Base-by-base conservation (phyloP, 2,888 invertebrate species). In the Philopedon plagiatum region DNA sequence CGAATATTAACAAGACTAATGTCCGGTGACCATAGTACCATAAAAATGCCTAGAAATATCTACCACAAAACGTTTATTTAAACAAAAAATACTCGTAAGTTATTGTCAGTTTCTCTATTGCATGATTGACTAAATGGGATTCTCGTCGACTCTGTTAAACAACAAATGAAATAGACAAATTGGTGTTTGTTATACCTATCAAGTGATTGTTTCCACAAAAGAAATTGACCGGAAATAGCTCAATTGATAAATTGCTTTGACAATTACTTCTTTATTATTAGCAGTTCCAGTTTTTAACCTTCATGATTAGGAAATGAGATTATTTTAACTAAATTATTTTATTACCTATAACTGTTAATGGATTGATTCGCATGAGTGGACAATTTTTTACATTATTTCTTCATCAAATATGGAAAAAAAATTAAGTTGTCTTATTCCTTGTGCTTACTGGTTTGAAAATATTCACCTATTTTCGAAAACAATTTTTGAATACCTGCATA, bases 171-270 rank as follows among this genome's bases (percentile, higher is more conserved):
- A 69, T 63, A 64, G 37, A 58, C 37, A 66, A 71, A 71, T 71
- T 71, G 66, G 26, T 56, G 62, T 71, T 71, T 56, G 71, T 71
- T 71, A 66, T 71, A 56, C 60, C 65, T 61, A 71, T 71, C 65
- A 71, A 67, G 61, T n/a, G 60, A 65, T 65, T 71, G 66, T 58
- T 62, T 26, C 41, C 41, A 58, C 71, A 67, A 67, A 68, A 57
- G 63, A 68, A 72, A 64, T 64, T 69, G 65, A 64, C 73, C 68
- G 73, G 73, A 73, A 69, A 57, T 63, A 21, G 61, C 57, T 67
- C 71, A 72, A 65, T 72, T 62, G 61, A 21, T 29, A 66, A 72
- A 72, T 72, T 56, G 66, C 57, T 23, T 57, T 37, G 5, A 21
- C 39, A 37, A 39, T 37, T 39, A 60, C 49, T 46, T 57, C 26